Conservation (phyloP, 1,140 invertebrate species). For the Chionoecetes opilio region DNA sequence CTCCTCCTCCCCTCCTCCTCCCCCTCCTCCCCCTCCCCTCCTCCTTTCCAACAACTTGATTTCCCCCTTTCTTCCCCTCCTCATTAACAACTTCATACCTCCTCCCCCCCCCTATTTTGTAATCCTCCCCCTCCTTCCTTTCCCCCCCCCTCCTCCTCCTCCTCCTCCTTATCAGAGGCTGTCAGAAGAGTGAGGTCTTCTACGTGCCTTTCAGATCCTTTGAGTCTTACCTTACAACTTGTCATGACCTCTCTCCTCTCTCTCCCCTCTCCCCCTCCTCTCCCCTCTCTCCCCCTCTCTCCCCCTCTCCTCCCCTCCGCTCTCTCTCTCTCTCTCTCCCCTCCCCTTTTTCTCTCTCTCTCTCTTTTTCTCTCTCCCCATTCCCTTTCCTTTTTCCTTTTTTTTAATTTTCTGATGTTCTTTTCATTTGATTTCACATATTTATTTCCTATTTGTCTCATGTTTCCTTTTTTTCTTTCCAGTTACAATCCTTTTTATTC, state of each 20-base stretch:
- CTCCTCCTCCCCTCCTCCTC: not conserved
- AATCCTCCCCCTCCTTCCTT: not conserved
- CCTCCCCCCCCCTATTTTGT: not conserved
- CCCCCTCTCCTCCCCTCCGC: not conserved
- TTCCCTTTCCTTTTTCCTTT: too few relatives aligned
- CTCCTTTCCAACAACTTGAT: not conserved
- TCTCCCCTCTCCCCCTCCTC: not conserved
- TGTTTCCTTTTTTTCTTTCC: not conserved
- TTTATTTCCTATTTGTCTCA: not conserved
- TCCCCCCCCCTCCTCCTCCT: not conserved
- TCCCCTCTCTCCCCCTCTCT: not conserved
- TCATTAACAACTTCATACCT: not conserved
- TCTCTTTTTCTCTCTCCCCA: too few relatives aligned
- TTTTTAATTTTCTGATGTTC: too few relatives aligned
- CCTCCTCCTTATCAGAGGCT: not conserved
- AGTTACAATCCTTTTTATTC: not conserved
- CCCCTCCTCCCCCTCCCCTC: not conserved
- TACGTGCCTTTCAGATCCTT: not conserved
- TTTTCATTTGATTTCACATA: too few relatives aligned
- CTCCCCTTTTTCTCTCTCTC: not conserved
- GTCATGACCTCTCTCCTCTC: not conserved
- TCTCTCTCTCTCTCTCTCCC: not conserved
- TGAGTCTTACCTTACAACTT: not conserved
- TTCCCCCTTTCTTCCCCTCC: not conserved
- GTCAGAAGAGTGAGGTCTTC: not conserved